Evolutionary conservation across 2,113 vertebrate genomes (phyloP).

Genomic region (Capricornis sumatraensis): DNA sequence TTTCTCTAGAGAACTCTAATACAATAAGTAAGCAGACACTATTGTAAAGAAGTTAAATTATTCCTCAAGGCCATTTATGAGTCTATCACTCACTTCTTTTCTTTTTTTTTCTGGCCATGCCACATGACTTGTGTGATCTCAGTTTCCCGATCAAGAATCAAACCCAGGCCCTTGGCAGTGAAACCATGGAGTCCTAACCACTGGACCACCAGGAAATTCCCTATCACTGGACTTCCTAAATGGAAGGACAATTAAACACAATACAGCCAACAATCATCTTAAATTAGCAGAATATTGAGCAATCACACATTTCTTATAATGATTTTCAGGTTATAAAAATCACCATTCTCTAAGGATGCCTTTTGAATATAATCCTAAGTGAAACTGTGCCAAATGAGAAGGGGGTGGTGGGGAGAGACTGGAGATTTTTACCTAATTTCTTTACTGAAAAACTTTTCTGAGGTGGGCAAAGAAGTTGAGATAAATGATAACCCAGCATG

Average conservation of each 20-base stretch:
- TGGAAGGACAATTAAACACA: not conserved
- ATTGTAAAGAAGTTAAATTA: not conserved
- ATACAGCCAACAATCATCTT: not conserved
- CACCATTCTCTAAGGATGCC: not conserved
- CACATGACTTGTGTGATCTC: not conserved
- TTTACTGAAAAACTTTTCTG: not conserved
- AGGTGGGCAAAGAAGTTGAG: not conserved
- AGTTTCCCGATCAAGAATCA: not conserved
- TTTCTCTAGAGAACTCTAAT: not conserved
- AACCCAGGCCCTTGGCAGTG: not conserved
- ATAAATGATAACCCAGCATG: not conserved
- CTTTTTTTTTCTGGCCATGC: not conserved
- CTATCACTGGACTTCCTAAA: not conserved
- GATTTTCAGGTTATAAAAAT: conserved; percentile 30
- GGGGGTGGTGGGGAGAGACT: not conserved
- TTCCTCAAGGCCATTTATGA: conserved; percentile 9
- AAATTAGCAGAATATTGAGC: conserved; percentile 2
- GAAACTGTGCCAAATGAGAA: not conserved
- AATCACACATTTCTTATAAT: not conserved
- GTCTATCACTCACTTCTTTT: not conserved
- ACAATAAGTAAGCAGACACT: not conserved
- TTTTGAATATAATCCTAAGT: conserved; percentile 26
- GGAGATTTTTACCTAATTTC: not conserved
- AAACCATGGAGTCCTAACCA: not conserved
- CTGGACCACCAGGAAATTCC: not conserved